phyloP scores from a whole-genome alignment of 2,797 vertebrate species.

The Sebastes diaconus region DNA sequence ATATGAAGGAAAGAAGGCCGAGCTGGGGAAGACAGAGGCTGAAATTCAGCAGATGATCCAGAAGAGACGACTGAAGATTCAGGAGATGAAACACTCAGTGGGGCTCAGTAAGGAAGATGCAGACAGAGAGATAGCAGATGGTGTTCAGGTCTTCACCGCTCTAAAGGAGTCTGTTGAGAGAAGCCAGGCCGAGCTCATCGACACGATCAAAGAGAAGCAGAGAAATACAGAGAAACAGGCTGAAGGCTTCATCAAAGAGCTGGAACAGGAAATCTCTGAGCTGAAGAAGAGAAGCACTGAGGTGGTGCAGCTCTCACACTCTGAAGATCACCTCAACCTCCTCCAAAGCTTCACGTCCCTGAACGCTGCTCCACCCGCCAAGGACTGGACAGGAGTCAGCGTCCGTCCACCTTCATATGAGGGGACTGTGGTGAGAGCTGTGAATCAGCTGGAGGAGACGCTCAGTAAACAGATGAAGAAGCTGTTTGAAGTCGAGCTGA shows the following conservation, averaged over 20 bases:
- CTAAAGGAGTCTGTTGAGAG: conserved; percentile 2
- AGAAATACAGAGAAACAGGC: background rate
- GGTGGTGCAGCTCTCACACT: background rate
- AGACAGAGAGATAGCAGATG: background rate
- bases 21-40: background rate
- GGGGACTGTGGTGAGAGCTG: background rate
- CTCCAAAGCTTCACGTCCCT: background rate
- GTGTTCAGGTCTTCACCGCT: background rate
- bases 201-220: background rate
- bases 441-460: background rate
- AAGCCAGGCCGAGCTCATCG: background rate
- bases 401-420: background rate
- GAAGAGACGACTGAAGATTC: background rate
- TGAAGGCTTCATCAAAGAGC: conserved; percentile 12
- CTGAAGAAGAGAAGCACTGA: background rate
- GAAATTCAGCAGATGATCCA: background rate
- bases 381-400: background rate
- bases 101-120: background rate
- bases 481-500: background rate
- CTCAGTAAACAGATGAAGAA: background rate
- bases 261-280: background rate
- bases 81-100: background rate
- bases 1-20: background rate
- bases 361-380: background rate
- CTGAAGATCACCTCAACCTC: background rate